phyloP scores from a whole-genome alignment of 2,888 invertebrate genomes.

The Cetonia aurata region DNA sequence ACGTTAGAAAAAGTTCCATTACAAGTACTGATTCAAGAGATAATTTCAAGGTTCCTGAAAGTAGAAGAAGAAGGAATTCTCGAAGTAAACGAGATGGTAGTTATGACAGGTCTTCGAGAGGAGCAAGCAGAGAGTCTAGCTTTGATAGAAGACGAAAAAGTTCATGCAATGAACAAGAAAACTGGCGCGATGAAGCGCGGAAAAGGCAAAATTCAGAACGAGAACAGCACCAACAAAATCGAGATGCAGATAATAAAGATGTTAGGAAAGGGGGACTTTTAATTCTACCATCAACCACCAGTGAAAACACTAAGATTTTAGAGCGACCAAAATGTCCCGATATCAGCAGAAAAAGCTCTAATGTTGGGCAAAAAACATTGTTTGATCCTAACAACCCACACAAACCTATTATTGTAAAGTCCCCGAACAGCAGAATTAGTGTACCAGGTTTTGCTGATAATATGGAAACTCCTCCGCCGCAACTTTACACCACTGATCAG shows the following conservation, averaged over 20 bases:
- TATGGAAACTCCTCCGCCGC: conserved; percentile 56
- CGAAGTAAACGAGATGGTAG: conserved; percentile 52
- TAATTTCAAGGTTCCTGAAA: conserved; percentile 61
- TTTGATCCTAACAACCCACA: conserved; percentile 77
- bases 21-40: conserved; percentile 57
- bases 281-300: conserved; percentile 58
- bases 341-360: conserved; percentile 48
- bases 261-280: conserved; percentile 61
- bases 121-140: conserved; percentile 59
- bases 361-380: conserved; percentile 67
- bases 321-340: conserved; percentile 52
- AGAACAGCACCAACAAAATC: conserved; percentile 50
- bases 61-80: conserved; percentile 51
- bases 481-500: conserved; percentile 66
- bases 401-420: conserved; percentile 79
- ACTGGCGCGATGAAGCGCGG: conserved; percentile 65
- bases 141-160: conserved; percentile 58
- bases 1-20: conserved; percentile 56
- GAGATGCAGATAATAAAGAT: conserved; percentile 52
- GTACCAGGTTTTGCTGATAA: conserved; percentile 62
- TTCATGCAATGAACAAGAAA: conserved; percentile 60
- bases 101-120: conserved; percentile 55
- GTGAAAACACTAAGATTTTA: conserved; percentile 50
- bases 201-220: conserved; percentile 59
- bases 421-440: conserved; percentile 62